Evolutionary conservation across 2,113 vertebrate species (phyloP).

Genomic region (Tyrannus savana): DNA sequence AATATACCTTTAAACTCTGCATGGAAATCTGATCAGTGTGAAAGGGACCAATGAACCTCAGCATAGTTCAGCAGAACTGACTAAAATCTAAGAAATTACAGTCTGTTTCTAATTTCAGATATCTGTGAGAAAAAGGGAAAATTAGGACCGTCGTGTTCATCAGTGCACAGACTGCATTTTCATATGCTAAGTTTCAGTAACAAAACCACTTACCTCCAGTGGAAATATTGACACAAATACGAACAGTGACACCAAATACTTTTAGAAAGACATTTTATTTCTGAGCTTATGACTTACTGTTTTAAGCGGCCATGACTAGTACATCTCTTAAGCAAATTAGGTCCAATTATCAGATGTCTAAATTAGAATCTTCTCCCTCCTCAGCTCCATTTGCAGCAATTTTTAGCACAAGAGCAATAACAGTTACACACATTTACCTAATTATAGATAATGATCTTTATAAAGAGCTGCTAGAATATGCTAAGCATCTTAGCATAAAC

Average conservation of each 20-base stretch:
- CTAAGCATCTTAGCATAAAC: slow-evolving; percentile 56
- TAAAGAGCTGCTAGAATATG: slow-evolving; percentile 57
- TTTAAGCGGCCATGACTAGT: slow-evolving; percentile 39
- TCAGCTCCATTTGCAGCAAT: slow-evolving; percentile 57
- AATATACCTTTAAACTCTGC: background rate
- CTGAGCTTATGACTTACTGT: slow-evolving; percentile 10
- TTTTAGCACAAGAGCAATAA: slow-evolving; percentile 67
- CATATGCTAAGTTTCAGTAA: background rate
- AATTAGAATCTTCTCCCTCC: slow-evolving; percentile 50
- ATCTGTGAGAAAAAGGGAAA: background rate
- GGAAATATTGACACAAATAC: slow-evolving; percentile 36
- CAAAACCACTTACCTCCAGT: slow-evolving; percentile 11
- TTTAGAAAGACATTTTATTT: slow-evolving; percentile 35
- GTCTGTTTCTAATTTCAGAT: background rate
- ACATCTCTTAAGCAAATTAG: slow-evolving; percentile 54
- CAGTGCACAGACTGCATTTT: background rate
- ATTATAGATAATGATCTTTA: slow-evolving; percentile 65
- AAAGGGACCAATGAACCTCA: background rate
- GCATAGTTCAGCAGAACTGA: background rate
- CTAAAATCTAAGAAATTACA: background rate
- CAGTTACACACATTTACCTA: slow-evolving; percentile 53
- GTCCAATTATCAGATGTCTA: slow-evolving; percentile 49
- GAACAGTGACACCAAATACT: slow-evolving; percentile 11
- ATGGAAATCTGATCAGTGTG: background rate
- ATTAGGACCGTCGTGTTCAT: background rate